phyloP scores from a whole-genome alignment of 2,113 vertebrate genomes.

The Cyprinodon tularosa region DNA sequence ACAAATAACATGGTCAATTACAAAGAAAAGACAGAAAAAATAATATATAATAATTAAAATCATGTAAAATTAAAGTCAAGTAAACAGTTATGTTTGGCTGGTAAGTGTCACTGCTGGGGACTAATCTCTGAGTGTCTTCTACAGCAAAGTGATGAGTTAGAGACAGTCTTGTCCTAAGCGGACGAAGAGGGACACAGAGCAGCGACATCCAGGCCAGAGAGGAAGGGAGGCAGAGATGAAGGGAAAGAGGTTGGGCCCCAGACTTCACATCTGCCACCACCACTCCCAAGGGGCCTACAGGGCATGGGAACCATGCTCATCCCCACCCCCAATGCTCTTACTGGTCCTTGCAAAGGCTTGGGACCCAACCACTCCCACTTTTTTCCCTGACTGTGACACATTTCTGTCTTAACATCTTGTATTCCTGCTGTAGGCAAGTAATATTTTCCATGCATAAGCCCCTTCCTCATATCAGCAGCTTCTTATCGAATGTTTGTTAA shows the following conservation, averaged over 20 bases:
- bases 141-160: conserved; percentile 51
- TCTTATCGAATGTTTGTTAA: conserved; percentile 2
- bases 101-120: background rate
- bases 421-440: conserved; percentile 2
- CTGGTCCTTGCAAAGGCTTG: conserved; percentile 35
- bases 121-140: conserved; percentile 27
- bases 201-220: conserved; percentile 37
- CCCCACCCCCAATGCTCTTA: conserved; percentile 33
- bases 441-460: background rate
- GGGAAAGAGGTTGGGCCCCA: conserved; percentile 52
- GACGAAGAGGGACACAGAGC: conserved; percentile 28
- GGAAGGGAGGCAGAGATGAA: conserved; percentile 55
- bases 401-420: conserved; percentile 8
- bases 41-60: background rate
- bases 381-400: conserved; percentile 30
- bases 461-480: too few relatives aligned
- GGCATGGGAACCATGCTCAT: conserved; percentile 78
- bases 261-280: conserved; percentile 80
- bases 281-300: conserved; percentile 71
- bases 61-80: conserved; percentile 17
- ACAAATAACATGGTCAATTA: background rate
- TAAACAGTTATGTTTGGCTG: too few relatives aligned
- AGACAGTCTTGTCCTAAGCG: conserved; percentile 19
- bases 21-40: background rate
- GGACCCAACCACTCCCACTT: conserved; percentile 30